Evolutionary conservation across 2,113 vertebrate species (phyloP).

Genomic region (Raja brachyura): DNA sequence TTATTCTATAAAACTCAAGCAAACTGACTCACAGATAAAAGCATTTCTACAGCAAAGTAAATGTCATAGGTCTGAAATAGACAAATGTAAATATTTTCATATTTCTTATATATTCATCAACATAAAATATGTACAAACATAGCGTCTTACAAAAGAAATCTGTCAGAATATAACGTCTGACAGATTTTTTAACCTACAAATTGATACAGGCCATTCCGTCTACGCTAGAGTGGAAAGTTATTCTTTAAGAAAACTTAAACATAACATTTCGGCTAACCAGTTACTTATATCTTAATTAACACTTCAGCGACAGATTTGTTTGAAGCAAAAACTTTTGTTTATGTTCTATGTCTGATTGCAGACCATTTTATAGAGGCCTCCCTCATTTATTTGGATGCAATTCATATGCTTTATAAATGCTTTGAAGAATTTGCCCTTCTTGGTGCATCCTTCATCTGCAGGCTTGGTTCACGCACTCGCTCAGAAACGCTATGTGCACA

Average conservation of each 20-base stretch:
- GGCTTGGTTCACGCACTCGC: not conserved
- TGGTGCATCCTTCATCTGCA: not conserved
- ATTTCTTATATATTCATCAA: not conserved
- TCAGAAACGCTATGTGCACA: not conserved
- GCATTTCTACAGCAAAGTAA: not conserved
- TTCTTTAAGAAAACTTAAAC: not conserved
- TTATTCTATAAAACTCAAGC: not conserved
- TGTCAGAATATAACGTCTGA: not conserved
- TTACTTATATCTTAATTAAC: not conserved
- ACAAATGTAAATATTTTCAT: not conserved
- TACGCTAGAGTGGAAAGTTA: not conserved
- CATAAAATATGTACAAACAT: not conserved
- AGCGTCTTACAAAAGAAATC: not conserved
- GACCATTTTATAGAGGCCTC: not conserved
- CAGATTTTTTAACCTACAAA: not conserved
- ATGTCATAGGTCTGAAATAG: not conserved
- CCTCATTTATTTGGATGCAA: not conserved
- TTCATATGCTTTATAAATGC: not conserved
- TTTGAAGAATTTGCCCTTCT: not conserved
- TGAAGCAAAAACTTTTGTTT: not conserved
- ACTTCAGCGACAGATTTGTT: not conserved
- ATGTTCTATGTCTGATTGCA: not conserved
- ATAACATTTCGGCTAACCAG: not conserved
- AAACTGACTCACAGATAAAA: not conserved
- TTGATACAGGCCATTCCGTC: not conserved